These are phyloP conservation scores for Cherax destructor DNA, from an alignment of 1,140 invertebrate species.

Conservation along the genomic window DNA sequence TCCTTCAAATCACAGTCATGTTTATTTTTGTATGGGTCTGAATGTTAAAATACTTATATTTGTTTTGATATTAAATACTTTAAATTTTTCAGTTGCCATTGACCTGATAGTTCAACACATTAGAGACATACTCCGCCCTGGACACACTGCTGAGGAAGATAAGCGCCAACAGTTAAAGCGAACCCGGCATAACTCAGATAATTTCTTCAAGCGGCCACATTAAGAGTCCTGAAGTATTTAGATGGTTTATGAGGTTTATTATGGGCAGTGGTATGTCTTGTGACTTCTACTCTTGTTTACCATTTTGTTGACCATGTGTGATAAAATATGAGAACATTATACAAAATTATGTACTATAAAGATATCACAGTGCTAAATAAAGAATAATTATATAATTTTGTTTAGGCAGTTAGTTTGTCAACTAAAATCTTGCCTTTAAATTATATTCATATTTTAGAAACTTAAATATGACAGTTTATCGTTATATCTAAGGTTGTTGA, in stretches of 20 bases:
- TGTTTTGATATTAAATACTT: constrained; percentile 37
- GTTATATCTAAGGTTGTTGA: no score
- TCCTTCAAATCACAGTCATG: background rate
- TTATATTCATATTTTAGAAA: no score
- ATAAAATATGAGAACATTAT: background rate
- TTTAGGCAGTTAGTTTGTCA: no score
- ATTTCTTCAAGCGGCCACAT: constrained; percentile 61
- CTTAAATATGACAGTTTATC: no score
- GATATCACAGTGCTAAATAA: background rate
- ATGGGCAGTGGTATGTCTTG: background rate
- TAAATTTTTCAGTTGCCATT: constrained; percentile 96
- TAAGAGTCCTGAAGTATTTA: background rate
- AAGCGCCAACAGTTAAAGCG: constrained; percentile 37
- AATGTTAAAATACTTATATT: background rate
- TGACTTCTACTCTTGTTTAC: background rate
- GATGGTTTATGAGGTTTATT: background rate
- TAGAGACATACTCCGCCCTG: constrained; percentile 88
- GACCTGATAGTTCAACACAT: constrained; percentile 99
- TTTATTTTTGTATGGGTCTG: background rate
- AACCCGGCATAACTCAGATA: constrained; percentile 67
- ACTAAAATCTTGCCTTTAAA: no score
- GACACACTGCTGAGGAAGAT: background rate
- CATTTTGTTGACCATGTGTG: background rate
- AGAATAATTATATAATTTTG: no score
- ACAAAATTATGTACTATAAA: background rate